These are phyloP conservation scores for Natator depressus DNA, from an alignment of 2,113 vertebrate genomes.

Conservation along the genomic window DNA sequence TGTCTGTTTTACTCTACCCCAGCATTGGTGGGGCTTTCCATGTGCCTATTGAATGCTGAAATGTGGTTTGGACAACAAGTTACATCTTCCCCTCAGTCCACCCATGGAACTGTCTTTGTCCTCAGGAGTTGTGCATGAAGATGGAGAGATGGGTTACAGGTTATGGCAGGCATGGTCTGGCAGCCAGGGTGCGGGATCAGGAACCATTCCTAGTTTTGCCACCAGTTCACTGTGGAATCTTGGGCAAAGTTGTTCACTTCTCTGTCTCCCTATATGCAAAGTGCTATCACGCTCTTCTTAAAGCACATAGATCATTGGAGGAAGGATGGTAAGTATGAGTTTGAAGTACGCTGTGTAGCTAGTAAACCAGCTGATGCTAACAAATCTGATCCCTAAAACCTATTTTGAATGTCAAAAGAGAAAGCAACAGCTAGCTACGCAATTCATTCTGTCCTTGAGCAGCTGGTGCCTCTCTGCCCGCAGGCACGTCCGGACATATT, in stretches of 20 bases:
- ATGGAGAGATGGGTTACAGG: background rate
- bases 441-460: background rate
- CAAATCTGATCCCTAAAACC: background rate
- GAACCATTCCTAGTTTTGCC: background rate
- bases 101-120: background rate
- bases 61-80: background rate
- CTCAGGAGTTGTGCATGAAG: background rate
- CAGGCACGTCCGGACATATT: slow-evolving; percentile 49
- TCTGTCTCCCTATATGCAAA: background rate
- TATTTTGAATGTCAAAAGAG: rapidly evolving
- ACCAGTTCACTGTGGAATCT: rapidly evolving
- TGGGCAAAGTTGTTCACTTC: background rate
- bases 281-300: background rate
- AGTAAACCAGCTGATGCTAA: background rate
- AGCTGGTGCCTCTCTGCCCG: background rate
- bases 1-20: background rate
- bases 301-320: background rate
- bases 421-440: background rate
- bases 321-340: background rate
- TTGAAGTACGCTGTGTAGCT: background rate
- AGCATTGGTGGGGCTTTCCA: background rate
- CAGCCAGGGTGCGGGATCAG: background rate
- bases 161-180: background rate
- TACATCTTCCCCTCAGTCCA: rapidly evolving
- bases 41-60: background rate